A percentile compares a stretch with the other conserved stretches of the same genome.
These are phyloP conservation scores for Eulemur mongoz DNA, from an alignment of 2,797 vertebrate species.

Conservation along the genomic window DNA sequence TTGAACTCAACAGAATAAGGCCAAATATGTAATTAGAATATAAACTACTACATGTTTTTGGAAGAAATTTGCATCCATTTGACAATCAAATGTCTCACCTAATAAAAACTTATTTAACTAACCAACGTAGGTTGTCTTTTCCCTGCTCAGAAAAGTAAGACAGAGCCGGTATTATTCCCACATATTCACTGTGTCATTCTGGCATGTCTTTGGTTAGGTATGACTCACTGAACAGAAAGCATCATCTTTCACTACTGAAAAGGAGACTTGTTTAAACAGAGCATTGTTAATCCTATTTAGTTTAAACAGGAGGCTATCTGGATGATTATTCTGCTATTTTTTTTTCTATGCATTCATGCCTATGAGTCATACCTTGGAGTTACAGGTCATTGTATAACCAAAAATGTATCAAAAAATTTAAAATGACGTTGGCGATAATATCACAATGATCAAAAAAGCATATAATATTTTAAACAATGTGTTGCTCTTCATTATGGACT, in stretches of 20 bases:
- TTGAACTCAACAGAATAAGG: background rate
- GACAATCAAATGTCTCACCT: background rate
- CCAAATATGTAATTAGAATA: background rate
- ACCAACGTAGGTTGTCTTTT: background rate
- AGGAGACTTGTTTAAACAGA: conserved; percentile 56
- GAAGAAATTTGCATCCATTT: conserved; percentile 4
- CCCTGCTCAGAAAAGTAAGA: background rate
- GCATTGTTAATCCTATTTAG: conserved; percentile 59
- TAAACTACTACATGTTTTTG: background rate
- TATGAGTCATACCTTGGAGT: conserved; percentile 51
- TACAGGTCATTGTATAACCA: background rate
- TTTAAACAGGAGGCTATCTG: conserved; percentile 60
- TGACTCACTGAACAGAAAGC: conserved; percentile 72
- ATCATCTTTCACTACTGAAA: conserved; percentile 67
- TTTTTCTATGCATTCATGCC: conserved; percentile 27
- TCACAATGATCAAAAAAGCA: background rate
- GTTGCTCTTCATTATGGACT: background rate
- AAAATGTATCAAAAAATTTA: background rate
- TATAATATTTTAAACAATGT: background rate
- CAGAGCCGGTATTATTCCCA: conserved; percentile 21
- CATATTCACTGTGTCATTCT: background rate
- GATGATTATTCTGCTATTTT: conserved; percentile 33
- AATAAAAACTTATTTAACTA: background rate
- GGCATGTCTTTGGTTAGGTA: background rate
- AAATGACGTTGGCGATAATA: background rate